Percentiles rank a stretch among this genome's conserved stretches.
phyloP scores from a whole-genome alignment of 2,888 invertebrate species.

The Cephus pygmeus region DNA sequence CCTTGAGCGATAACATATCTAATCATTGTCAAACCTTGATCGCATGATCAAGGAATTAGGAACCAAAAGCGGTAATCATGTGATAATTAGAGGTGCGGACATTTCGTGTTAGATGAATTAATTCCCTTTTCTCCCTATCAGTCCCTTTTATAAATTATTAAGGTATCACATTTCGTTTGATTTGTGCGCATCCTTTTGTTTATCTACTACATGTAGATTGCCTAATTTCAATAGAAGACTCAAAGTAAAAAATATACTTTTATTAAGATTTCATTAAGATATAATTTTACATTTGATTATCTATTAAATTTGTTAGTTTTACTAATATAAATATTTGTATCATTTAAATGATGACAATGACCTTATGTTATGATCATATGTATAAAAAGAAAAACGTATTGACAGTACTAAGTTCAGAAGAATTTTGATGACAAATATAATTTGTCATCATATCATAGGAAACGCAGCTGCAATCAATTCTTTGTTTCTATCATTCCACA shows the following conservation, averaged over 20 bases:
- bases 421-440: not conserved
- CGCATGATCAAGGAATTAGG: too few species aligned
- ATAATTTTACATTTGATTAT: not conserved
- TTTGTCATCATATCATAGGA: conserved; percentile 18
- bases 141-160: not conserved
- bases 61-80: too few species aligned
- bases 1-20: not conserved
- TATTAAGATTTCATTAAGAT: not conserved
- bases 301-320: not conserved
- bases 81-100: too few species aligned
- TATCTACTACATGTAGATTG: not conserved
- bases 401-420: not conserved
- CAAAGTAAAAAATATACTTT: not conserved
- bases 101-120: not conserved
- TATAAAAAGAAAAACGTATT: not conserved
- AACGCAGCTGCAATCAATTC: conserved; percentile 58
- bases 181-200: not conserved
- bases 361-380: not conserved
- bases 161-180: not conserved
- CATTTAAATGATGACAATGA: not conserved
- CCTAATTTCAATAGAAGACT: not conserved
- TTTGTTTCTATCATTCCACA: conserved; percentile 44
- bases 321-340: not conserved
- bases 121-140: not conserved
- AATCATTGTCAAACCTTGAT: not conserved